Base-by-base conservation (phyloP, 2,113 vertebrate genomes). In the Nycticorax nycticorax region DNA sequence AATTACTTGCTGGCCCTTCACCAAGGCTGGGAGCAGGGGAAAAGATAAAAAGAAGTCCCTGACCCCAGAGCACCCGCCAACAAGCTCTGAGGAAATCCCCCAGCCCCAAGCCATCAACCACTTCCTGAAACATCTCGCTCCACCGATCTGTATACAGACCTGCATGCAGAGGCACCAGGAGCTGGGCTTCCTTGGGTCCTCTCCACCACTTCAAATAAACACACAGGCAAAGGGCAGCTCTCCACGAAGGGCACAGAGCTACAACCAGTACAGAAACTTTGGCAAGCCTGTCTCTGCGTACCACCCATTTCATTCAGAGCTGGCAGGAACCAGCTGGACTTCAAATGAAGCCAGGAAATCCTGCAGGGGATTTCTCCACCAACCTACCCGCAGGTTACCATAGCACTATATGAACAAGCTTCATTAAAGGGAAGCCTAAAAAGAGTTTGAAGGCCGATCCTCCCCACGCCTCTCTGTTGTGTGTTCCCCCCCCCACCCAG, bases 101-200 rank as follows among this genome's bases (percentile, higher is more conserved):
- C 55, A 71, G 68, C 8, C 13, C 39, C 57, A 45, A 5, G 32
- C 21, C 26, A 27, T 37, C 24, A 32, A 10, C 12, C 21, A 2
- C 14, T 8, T 13, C 48, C 73, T 6, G 14, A n/a, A 37, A 41
- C 28, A 52, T 20, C 69, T 47, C 5, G 1, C 43, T 45, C 47
- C 1, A 2, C 11, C 1, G 0, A 43, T 1, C 26, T 10, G 10
- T 12, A 7, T 0, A 4, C 10, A 41, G 66, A 48, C 13, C 33
- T 41, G 50, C 52, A 4, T 4, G 0, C 50, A 32, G 41, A 43
- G 39, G 56, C 39, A 12, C 4, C 0, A 3, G 53, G 33, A 81
- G 24, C 57, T 7, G 56, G 30, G 66, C 37, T 56, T 1, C 22
- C 57, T 33, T 4, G 0, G 17, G 4, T 67, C 35, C 60, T n/a